phyloP scores from a whole-genome alignment of 2,113 vertebrate genomes.

The Urocolius indicus region DNA sequence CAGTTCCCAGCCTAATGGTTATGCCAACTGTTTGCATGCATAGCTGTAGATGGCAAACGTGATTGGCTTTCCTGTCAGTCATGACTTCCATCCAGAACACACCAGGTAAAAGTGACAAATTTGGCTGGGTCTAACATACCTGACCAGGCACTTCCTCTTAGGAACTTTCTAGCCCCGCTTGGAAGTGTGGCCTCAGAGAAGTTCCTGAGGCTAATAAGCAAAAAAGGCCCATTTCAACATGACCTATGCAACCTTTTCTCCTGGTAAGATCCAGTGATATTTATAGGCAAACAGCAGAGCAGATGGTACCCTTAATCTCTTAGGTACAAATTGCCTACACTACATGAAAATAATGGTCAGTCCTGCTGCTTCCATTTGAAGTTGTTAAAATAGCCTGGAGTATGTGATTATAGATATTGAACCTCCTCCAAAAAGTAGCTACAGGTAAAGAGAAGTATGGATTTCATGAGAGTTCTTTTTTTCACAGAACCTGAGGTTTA shows the following conservation, averaged over 20 bases:
- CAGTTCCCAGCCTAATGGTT: neutral
- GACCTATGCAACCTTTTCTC: neutral
- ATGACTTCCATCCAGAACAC: neutral
- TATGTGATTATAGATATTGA: neutral
- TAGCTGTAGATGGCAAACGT: neutral
- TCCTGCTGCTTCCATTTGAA: neutral
- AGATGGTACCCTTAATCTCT: neutral
- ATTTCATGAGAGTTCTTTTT: neutral
- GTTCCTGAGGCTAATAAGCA: neutral
- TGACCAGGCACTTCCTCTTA: neutral
- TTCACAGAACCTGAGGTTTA: neutral
- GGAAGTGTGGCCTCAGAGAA: neutral
- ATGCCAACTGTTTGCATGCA: neutral
- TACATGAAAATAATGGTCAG: neutral
- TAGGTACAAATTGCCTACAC: fast-evolving
- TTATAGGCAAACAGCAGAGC: neutral
- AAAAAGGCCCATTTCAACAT: neutral
- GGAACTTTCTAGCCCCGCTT: neutral
- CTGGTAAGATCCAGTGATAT: neutral
- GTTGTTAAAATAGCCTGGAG: neutral
- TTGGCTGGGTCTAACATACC: neutral
- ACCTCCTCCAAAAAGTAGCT: neutral
- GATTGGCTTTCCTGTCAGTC: neutral
- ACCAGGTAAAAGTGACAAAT: neutral
- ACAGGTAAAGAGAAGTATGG: neutral